These are phyloP conservation scores for Eurytemora carolleeae DNA, from an alignment of 1,140 invertebrate species.

Conservation along the genomic window DNA sequence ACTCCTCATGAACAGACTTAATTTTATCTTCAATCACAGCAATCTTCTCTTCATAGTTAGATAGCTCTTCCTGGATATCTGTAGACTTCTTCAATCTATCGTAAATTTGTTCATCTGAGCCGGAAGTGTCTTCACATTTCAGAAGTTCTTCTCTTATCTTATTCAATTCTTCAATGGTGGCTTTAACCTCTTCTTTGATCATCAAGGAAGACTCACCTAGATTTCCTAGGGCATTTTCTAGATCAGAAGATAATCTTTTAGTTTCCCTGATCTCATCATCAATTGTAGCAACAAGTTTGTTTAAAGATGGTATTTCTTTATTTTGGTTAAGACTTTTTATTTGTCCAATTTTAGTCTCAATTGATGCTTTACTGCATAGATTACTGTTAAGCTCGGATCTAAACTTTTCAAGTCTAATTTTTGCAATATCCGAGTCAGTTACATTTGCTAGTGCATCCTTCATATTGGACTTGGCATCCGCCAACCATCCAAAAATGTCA, in stretches of 20 bases:
- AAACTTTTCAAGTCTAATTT: slow-evolving; percentile 54
- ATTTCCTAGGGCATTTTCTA: slow-evolving; percentile 45
- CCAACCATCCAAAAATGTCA: slow-evolving; percentile 60
- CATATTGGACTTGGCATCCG: slow-evolving; percentile 50
- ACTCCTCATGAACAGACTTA: slow-evolving; percentile 46
- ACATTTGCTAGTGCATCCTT: slow-evolving; percentile 48
- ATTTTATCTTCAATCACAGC: slow-evolving; percentile 44
- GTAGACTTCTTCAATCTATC: slow-evolving; percentile 48
- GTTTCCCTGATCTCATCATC: slow-evolving; percentile 56
- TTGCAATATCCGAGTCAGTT: slow-evolving; percentile 53
- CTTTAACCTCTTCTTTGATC: slow-evolving; percentile 47
- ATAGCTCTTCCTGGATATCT: slow-evolving; percentile 43
- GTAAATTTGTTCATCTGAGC: slow-evolving; percentile 60
- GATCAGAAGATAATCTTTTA: slow-evolving; percentile 44
- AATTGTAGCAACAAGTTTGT: slow-evolving; percentile 43
- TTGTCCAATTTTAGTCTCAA: slow-evolving; percentile 55
- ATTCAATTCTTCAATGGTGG: slow-evolving; percentile 41
- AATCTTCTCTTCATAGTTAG: slow-evolving; percentile 35
- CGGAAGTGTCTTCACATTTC: slow-evolving; percentile 74
- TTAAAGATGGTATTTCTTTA: slow-evolving; percentile 42
- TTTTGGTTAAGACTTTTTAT: slow-evolving; percentile 54
- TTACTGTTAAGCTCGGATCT: slow-evolving; percentile 62
- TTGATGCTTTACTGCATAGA: slow-evolving; percentile 46
- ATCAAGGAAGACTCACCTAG: slow-evolving; percentile 50
- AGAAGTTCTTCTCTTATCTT: slow-evolving; percentile 62